These are phyloP conservation scores for Ginglymostoma cirratum DNA, from an alignment of 2,113 vertebrate species.

Conservation along the genomic window DNA sequence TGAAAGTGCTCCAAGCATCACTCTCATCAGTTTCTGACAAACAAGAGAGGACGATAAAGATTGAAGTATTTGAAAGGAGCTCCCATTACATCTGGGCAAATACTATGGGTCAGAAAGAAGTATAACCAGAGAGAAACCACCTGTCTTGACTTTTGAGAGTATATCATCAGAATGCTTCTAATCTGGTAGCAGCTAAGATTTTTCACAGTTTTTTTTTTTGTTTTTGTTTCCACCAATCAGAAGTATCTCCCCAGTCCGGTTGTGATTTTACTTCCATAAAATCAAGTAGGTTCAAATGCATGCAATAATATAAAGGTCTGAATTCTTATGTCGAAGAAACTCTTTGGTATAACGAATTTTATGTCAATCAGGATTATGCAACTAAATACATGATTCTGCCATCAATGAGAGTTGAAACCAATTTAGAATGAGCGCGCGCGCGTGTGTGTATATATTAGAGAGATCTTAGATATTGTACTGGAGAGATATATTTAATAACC, in stretches of 20 bases:
- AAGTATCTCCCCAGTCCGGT: not conserved
- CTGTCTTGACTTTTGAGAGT: not conserved
- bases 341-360: too few relatives aligned
- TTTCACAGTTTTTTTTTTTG: not conserved
- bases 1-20: not conserved
- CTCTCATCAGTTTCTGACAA: not conserved
- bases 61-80: not conserved
- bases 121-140: not conserved
- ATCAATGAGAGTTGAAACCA: too few relatives aligned
- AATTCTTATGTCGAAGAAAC: too few relatives aligned
- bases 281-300: too few relatives aligned
- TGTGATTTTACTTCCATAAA: not conserved
- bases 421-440: too few relatives aligned
- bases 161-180: not conserved
- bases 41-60: not conserved
- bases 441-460: too few relatives aligned
- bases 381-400: too few relatives aligned
- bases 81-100: not conserved
- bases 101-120: not conserved
- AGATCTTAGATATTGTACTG: too few relatives aligned
- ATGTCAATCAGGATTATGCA: too few relatives aligned
- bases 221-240: not conserved
- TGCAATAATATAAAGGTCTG: too few relatives aligned
- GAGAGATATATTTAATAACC: too few relatives aligned
- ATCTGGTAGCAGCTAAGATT: not conserved